These are phyloP conservation scores for Vireo griseus DNA, from an alignment of 2,797 vertebrate genomes.

Conservation along the genomic window DNA sequence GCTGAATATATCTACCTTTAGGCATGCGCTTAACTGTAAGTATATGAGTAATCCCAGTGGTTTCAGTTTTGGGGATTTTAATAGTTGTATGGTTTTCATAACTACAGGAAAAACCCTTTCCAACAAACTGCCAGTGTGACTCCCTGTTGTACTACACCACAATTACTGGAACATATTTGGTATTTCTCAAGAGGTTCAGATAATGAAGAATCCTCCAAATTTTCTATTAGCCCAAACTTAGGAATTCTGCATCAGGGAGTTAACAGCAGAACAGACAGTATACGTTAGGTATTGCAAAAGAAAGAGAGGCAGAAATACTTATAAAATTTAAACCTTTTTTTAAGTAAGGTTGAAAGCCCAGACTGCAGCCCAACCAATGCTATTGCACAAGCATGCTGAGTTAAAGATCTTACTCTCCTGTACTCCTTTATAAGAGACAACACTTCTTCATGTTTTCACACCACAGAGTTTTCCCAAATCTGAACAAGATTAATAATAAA, in stretches of 20 bases:
- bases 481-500: conserved; percentile 6
- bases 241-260: conserved; percentile 63
- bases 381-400: neutral
- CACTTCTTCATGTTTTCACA: neutral
- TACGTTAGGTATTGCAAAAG: conserved; percentile 4
- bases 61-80: conserved; percentile 66
- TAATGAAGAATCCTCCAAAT: conserved; percentile 69
- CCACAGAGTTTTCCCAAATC: neutral
- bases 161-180: conserved; percentile 69
- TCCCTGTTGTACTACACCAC: conserved; percentile 66
- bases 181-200: conserved; percentile 65
- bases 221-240: conserved; percentile 66
- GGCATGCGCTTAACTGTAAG: conserved; percentile 67
- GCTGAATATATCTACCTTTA: conserved; percentile 61
- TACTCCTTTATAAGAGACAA: neutral
- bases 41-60: conserved; percentile 52
- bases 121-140: conserved; percentile 67
- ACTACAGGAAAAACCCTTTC: conserved; percentile 68
- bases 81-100: conserved; percentile 69
- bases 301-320: neutral
- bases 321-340: neutral
- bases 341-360: neutral
- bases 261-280: conserved; percentile 44
- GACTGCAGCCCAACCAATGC: neutral
- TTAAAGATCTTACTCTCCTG: neutral